Base-by-base conservation (phyloP, 2,888 invertebrate genomes). In the Cryptophagus acutangulus region DNA sequence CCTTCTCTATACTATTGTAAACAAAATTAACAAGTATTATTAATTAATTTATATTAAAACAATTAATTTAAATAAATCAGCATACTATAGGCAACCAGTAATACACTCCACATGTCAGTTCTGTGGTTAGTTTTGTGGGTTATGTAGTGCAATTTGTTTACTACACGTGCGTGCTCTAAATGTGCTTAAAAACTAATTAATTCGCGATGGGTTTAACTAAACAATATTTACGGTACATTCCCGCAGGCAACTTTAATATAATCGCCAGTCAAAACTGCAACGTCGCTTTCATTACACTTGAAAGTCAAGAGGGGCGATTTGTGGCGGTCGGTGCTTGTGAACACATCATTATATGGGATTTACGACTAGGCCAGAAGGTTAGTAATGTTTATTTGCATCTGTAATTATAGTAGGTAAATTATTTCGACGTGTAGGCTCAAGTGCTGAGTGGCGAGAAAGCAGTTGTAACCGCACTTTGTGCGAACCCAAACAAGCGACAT, bases 191-290 rank as follows among this genome's bases (percentile, higher is more conserved):
- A n/a, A n/a, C n/a, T n/a, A n/a, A n/a, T n/a, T n/a, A n/a, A n/a
- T n/a, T n/a, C n/a, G n/a, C n/a, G n/a, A 91, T 91, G 91, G 90
- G 89, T 36, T 71, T 92, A 40, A 91, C 95, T 5, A 95, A 92
- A 63, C 92, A 97, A 71, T 97, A 97, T 76, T 76, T 95, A 52
- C 82, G 92, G 36, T 96, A 89, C 66, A 79, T 78, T 16, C 81
- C 88, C 1, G 79, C 81, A 44, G 90, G 89, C 5, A 83, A 84
- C 46, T 91, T 94, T 65, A 94, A 93, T 65, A 79, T 95, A 30
- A 86, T 97, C 41, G 82, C 85, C 2, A 87, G 85, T 67, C 70
- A 78, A 16, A 78, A 84, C 46, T 85, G 90, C 50, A 93, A 93
- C 70, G 74, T 85, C 18, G 75, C 78, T 38, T 91, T 90, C 67